Percentiles rank a stretch among this genome's conserved stretches.
These are phyloP conservation scores for Pygocentrus nattereri DNA, from an alignment of 2,797 vertebrate genomes.

Conservation along the genomic window DNA sequence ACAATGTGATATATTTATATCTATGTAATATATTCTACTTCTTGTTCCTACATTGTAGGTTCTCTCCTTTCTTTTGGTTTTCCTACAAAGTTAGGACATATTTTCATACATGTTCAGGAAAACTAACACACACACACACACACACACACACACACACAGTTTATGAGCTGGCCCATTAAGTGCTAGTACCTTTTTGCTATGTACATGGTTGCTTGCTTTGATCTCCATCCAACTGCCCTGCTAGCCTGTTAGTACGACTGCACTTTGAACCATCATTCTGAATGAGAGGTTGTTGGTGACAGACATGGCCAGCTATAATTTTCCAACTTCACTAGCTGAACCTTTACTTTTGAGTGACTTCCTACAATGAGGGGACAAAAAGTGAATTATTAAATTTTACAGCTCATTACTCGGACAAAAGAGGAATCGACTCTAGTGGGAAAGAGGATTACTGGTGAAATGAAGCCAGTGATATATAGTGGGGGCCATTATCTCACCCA, in stretches of 20 bases:
- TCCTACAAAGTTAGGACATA: no score
- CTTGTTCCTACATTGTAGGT: no score
- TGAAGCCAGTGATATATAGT: slow-evolving; percentile 63
- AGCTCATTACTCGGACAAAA: slow-evolving; percentile 67
- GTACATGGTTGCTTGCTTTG: not conserved
- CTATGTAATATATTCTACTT: no score
- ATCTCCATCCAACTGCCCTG: slow-evolving; percentile 13
- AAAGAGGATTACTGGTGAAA: slow-evolving; percentile 64
- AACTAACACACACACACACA: not conserved
- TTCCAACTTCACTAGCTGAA: slow-evolving; percentile 27
- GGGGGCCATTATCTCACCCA: slow-evolving; percentile 59
- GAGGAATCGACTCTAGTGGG: slow-evolving; percentile 59
- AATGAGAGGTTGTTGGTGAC: not conserved
- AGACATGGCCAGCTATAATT: not conserved
- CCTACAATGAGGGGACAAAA: slow-evolving; percentile 25
- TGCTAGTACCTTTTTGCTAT: not conserved
- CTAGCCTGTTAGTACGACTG: slow-evolving; percentile 8
- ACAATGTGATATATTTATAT: no score
- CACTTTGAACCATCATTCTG: not conserved
- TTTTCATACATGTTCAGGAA: no score
- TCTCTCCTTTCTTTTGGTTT: no score
- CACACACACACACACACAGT: not conserved
- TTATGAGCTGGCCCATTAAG: not conserved
- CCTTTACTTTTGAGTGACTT: slow-evolving; percentile 38
- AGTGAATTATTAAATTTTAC: slow-evolving; percentile 66